Evolutionary conservation across 2,888 invertebrate species (phyloP), one percentile per base, ranked within the genome.

Genomic region (Drosophila mettleri): DNA sequence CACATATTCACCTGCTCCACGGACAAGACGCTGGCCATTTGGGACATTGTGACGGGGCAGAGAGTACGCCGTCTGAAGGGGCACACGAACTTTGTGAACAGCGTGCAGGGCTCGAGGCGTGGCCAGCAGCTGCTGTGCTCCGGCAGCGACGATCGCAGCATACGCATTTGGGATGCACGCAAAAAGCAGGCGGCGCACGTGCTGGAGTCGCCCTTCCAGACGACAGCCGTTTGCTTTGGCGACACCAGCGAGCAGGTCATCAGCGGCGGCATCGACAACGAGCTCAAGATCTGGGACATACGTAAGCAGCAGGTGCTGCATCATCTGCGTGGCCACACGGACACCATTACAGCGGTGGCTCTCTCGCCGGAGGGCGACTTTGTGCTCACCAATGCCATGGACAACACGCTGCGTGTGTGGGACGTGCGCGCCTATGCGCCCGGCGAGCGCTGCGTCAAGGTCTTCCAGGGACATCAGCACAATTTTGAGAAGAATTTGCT

Each of bases 401-500:
- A 99, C 92, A 97, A 97, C 90, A 97, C 98, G 2, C 93, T 99
- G 33, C 94, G 99, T 62, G 97, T 99, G 85, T 99, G 99, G 99
- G 99, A 99, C 93, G 95, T 99, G 55, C 94, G 99, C 27, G 98
- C 99, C 0, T 99, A 97, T 93, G 98, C 98, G 1, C 97, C 98
- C 0, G 94, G 95, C 38, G 98, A 98, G 90, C 94, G 99, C 74
- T 98, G 98, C 92, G 96, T 98, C 0, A 98, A 98, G 92, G 95
- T 98, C 38, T 94, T 98, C 76, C 95, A 95, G 12, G 98, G 99
- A 0, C 98, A 99, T 93, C 97, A 98, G 88, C 99, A 99, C 92
- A 99, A 98, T 93, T 99, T 98, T 92, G 99, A 99, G 93, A 98
- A 98, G 93, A 99, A 99, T 93, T 94, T 99, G 64, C 92, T 99